Percentiles rank a stretch among this genome's conserved stretches.
These are phyloP conservation scores for Operophtera brumata DNA, from an alignment of 2,888 invertebrate species.

Conservation along the genomic window DNA sequence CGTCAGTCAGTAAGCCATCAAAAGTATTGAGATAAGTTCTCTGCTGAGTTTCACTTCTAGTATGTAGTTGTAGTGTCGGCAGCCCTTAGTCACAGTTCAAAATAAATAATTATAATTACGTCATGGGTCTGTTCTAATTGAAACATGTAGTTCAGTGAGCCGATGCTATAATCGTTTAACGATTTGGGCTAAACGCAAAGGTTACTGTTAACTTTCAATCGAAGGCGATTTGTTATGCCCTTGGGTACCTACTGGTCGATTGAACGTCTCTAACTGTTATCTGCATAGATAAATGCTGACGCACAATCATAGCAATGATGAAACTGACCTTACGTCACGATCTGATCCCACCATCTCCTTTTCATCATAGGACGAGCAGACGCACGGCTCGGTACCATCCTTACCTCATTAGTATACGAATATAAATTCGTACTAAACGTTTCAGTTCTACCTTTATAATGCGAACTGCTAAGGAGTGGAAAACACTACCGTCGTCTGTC, in stretches of 20 bases:
- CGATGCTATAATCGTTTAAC: conserved; percentile 28
- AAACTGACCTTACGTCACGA: no score
- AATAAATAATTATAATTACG: neutral
- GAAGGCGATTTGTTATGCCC: conserved; percentile 29
- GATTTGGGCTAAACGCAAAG: conserved; percentile 30
- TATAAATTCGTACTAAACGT: no score
- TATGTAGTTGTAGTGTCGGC: conserved; percentile 40
- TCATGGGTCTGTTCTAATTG: conserved; percentile 38
- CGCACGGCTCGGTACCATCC: no score
- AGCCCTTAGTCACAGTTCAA: conserved; percentile 58
- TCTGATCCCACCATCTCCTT: no score
- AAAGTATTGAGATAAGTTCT: no score
- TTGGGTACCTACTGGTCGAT: conserved; percentile 19
- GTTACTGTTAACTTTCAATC: conserved; percentile 35
- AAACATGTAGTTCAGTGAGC: conserved; percentile 39
- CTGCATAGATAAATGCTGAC: neutral
- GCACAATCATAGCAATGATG: neutral
- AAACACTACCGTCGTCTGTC: no score
- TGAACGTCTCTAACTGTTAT: neutral
- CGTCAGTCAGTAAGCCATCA: no score
- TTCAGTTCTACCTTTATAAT: no score
- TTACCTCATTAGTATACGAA: no score
- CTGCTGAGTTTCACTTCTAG: neutral
- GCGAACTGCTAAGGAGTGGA: no score
- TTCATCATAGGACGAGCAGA: no score